Base-by-base conservation (phyloP, 2,797 vertebrate genomes). In the Falco berigora region DNA sequence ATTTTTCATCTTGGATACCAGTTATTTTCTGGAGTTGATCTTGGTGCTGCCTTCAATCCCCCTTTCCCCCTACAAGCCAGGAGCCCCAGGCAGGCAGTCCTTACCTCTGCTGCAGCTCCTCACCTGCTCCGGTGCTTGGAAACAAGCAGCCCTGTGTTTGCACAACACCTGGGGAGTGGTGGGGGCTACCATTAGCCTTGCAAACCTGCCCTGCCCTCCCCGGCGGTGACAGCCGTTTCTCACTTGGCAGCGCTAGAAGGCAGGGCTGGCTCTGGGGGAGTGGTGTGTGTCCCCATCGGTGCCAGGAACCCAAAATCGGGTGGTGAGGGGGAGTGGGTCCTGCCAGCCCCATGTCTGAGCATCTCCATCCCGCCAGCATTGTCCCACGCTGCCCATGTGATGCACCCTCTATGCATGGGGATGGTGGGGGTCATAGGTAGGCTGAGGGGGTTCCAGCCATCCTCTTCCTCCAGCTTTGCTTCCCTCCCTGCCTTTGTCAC, bases 1-100 rank as follows among this genome's bases (percentile, higher is more conserved):
- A 94, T 47, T 85, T 91, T 89, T 88, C 27, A 49, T 66, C 77
- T 92, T 88, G 86, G 64, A 62, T 81, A 80, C 11, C 19, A 71
- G 32, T 59, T 12, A 11, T 38, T 85, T 93, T 58, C 55, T 55
- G 21, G 50, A 49, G 50, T 63, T 3, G 10, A 10, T 59, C 36
- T 36, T 5, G 1, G 19, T 79, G 30, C 19, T 66, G 25, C 56
- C n/a, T 78, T 82, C 40, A 55, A 8, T 38, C 16, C 42, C 42
- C 42, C 42, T 42, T 42, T 42, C 16, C 42, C 42, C 42, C 40
- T 14, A 12, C 40, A 6, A 40, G 40, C 40, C 40, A 0, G 0
- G 7, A 62, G 4, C 55, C 59, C 59, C 25, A 5, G 14, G 21
- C 20, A 62, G 83, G 67, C 25, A 82, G 40, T 40, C 42, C 42